phyloP scores from a whole-genome alignment of 2,113 vertebrate genomes.

The Salvelinus alpinus region DNA sequence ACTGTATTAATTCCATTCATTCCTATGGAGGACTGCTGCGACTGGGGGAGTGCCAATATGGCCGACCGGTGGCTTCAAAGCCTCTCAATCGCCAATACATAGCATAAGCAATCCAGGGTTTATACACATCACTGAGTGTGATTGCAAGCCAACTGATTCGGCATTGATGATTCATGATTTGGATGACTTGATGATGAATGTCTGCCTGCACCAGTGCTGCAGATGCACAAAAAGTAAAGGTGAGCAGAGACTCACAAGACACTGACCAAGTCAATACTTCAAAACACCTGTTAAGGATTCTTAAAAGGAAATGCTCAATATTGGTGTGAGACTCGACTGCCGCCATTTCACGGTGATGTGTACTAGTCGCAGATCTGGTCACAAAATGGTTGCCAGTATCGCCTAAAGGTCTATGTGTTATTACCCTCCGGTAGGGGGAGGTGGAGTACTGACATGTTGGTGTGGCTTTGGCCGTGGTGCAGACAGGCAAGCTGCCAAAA shows the following conservation, averaged over 20 bases:
- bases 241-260: too few relatives aligned
- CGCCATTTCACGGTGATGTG: conserved; percentile 3
- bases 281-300: neutral
- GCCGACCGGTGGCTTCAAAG: too few relatives aligned
- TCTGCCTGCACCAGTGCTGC: neutral
- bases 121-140: neutral
- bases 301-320: neutral
- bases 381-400: conserved; percentile 18
- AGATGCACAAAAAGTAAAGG: neutral
- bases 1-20: too few relatives aligned
- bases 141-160: neutral
- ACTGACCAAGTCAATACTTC: too few relatives aligned
- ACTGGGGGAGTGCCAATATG: too few relatives aligned
- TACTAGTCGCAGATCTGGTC: neutral
- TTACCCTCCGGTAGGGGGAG: conserved; percentile 16
- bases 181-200: neutral
- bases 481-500: conserved; percentile 4
- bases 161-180: neutral
- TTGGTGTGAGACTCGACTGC: neutral
- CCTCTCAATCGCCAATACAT: too few relatives aligned
- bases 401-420: neutral
- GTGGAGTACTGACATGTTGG: neutral
- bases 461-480: neutral
- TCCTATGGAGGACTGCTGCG: too few relatives aligned
- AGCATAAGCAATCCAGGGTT: too few relatives aligned